Conservation (phyloP, 2,888 invertebrate genomes). For the Barypeithes pellucidus region DNA sequence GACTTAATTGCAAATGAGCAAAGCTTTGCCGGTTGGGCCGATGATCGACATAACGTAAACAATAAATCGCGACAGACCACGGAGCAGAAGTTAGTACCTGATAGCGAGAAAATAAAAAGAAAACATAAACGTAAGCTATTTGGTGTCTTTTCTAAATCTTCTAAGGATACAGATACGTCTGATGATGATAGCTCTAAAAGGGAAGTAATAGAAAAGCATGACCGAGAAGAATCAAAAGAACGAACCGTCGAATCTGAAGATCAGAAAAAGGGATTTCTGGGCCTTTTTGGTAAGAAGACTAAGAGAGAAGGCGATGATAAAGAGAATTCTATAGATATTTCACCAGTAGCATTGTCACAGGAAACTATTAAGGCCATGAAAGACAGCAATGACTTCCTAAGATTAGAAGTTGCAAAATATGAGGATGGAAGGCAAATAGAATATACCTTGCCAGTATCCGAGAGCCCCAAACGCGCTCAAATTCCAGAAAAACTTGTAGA, state of each 20-base stretch:
- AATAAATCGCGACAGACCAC: neutral
- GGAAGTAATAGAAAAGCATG: conserved; percentile 67
- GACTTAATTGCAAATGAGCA: conserved; percentile 66
- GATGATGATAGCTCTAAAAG: conserved; percentile 61
- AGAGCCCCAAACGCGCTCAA: conserved; percentile 2
- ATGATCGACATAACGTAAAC: conserved; percentile 59
- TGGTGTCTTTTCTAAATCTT: conserved; percentile 64
- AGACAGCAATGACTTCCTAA: conserved; percentile 55
- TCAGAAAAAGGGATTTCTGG: conserved; percentile 57
- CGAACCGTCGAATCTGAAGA: conserved; percentile 50
- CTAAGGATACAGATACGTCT: conserved; percentile 65
- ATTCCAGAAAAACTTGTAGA: conserved; percentile 37
- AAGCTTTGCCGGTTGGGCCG: conserved; percentile 63
- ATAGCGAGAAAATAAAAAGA: conserved; percentile 60
- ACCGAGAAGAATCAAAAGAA: conserved; percentile 65
- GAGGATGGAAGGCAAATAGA: conserved; percentile 56
- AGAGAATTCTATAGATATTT: neutral
- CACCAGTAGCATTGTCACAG: conserved; percentile 40
- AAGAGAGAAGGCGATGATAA: conserved; percentile 47
- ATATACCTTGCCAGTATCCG: conserved; percentile 7
- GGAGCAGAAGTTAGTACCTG: conserved; percentile 44
- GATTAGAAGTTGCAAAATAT: conserved; percentile 57
- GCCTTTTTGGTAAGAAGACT: conserved; percentile 59
- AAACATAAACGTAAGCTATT: conserved; percentile 64
- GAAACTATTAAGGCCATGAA: conserved; percentile 53